Evolutionary conservation across 2,113 vertebrate genomes (phyloP).

Genomic region (Choloepus hoffmanni): DNA sequence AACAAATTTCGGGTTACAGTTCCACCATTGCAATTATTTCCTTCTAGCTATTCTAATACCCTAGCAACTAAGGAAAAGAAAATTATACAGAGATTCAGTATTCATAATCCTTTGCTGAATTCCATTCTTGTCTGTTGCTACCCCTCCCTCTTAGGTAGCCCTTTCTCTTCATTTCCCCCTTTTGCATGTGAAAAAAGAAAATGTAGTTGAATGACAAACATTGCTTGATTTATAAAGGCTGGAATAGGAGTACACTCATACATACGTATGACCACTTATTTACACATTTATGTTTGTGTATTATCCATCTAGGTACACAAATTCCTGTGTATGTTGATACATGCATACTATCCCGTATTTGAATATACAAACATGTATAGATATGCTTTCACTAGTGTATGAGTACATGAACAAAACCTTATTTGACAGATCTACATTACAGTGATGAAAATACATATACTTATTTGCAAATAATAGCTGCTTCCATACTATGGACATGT

Average conservation of each 20-base stretch:
- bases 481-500: not conserved
- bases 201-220: not conserved
- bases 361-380: not conserved
- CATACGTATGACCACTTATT: not conserved
- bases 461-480: constrained; percentile 32
- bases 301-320: not conserved
- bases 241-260: not conserved
- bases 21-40: too few relatives aligned
- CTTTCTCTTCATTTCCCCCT: not conserved
- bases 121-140: too few relatives aligned
- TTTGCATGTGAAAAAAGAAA: constrained; percentile 5
- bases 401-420: not conserved
- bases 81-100: too few relatives aligned
- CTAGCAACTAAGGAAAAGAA: too few relatives aligned
- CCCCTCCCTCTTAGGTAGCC: not conserved
- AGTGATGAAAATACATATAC: not conserved
- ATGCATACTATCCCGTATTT: not conserved
- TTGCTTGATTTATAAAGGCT: not conserved
- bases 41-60: too few relatives aligned
- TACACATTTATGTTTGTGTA: not conserved
- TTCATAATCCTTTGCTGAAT: too few relatives aligned
- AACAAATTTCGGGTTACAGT: too few relatives aligned
- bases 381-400: not conserved
- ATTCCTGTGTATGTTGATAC: not conserved
- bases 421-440: not conserved